These are phyloP conservation scores for Drosophila mulleri DNA, from an alignment of 2,888 invertebrate species.

Conservation along the genomic window DNA sequence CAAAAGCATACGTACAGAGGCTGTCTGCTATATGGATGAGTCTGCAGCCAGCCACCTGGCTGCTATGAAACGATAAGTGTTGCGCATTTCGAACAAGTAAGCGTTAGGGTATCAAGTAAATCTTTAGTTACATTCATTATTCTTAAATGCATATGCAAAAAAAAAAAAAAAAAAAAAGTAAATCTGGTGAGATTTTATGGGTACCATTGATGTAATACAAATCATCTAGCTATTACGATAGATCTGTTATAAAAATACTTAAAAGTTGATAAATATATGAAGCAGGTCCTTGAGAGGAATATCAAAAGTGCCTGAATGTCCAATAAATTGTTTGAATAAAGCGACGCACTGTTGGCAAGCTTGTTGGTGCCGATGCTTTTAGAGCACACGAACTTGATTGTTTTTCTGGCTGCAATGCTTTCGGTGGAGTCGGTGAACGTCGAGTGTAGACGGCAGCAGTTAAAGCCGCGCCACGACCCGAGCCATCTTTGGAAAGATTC, in stretches of 20 bases:
- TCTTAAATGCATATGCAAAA: neutral
- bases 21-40: neutral
- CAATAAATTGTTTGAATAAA: neutral
- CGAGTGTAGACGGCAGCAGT: slow-evolving; percentile 51
- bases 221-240: no score
- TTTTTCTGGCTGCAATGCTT: neutral
- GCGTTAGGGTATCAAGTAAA: no score
- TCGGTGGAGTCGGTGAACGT: neutral
- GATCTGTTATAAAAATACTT: no score
- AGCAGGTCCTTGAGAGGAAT: no score
- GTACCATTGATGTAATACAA: neutral
- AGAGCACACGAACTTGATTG: neutral
- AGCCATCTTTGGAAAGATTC: slow-evolving; percentile 55
- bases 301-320: neutral
- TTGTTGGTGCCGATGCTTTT: neutral
- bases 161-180: no score
- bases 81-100: no score
- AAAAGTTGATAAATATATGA: no score
- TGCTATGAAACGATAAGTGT: neutral
- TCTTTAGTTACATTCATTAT: no score
- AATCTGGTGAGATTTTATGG: no score
- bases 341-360: no score
- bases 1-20: neutral
- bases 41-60: neutral
- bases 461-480: slow-evolving; percentile 65